These are phyloP conservation scores for Dendrophyllia cribrosa DNA, from an alignment of 64 coral and sea anemone species.

Conservation along the genomic window DNA sequence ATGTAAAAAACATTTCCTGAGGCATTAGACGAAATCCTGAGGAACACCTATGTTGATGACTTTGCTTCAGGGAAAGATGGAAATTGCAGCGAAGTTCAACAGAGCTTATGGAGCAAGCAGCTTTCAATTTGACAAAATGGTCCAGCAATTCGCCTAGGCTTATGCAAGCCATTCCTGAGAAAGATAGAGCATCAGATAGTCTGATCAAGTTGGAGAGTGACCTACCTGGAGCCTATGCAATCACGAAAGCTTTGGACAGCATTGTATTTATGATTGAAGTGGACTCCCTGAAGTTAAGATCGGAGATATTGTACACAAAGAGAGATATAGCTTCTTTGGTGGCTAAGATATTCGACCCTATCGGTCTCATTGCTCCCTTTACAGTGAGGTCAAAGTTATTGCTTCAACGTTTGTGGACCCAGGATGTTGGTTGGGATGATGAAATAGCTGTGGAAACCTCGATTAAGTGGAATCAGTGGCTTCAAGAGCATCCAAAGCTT, in stretches of 20 bases:
- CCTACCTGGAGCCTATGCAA: not conserved
- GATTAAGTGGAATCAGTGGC: not conserved
- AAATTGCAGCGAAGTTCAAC: not conserved
- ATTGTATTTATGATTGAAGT: not conserved
- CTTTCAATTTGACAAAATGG: constrained; percentile 38
- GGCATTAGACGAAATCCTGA: not conserved
- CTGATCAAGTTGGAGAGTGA: not conserved
- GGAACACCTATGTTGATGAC: constrained; percentile 51
- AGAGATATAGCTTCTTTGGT: no score
- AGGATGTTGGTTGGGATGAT: not conserved
- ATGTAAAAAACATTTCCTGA: constrained; percentile 17
- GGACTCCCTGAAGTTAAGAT: no score
- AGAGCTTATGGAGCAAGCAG: not conserved
- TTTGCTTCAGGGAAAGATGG: constrained; percentile 10
- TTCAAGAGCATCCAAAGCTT: constrained; percentile 14
- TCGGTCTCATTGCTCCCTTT: no score
- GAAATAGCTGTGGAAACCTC: not conserved
- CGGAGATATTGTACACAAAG: no score
- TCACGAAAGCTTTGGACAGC: not conserved
- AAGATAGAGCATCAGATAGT: not conserved
- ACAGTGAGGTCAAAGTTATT: not conserved
- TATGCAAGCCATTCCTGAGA: constrained; percentile 15
- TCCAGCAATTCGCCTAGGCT: not conserved
- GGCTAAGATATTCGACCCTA: no score
- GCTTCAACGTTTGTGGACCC: not conserved